Evolutionary conservation across 1,140 invertebrate genomes (phyloP).

Genomic region (Adelges cooleyi): DNA sequence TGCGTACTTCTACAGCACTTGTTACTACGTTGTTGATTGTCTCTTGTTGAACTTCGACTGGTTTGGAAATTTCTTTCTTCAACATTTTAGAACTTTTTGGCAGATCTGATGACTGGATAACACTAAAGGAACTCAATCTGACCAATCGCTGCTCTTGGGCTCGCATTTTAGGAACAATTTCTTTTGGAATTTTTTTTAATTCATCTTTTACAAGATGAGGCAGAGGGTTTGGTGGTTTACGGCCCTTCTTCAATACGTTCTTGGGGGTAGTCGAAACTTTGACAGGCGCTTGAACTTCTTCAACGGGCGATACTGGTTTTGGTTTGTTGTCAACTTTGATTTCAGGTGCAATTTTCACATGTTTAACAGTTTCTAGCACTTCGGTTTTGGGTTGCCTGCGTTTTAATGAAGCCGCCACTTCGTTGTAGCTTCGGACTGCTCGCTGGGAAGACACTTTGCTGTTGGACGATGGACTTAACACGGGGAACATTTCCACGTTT

Average conservation of each 20-base stretch:
- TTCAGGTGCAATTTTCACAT: constrained; percentile 10
- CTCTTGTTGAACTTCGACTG: not conserved
- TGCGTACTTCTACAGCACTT: not conserved
- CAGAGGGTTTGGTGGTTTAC: constrained; percentile 15
- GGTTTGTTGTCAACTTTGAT: not conserved
- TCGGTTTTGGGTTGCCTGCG: constrained; percentile 21
- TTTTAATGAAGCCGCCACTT: constrained; percentile 24
- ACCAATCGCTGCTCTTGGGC: constrained; percentile 18
- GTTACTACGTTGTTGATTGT: not conserved
- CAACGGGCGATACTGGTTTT: not conserved
- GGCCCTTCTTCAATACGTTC: not conserved
- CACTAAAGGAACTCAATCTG: constrained; percentile 23
- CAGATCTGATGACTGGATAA: constrained; percentile 23
- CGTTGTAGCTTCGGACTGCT: constrained; percentile 18
- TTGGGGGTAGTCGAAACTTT: not conserved
- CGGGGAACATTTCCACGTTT: constrained; percentile 7
- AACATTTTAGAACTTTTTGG: constrained; percentile 14
- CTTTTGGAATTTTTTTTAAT: constrained; percentile 7
- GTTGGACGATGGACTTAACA: constrained; percentile 3
- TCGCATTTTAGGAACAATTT: constrained; percentile 26
- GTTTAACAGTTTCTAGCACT: not conserved
- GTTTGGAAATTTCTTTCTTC: constrained; percentile 4
- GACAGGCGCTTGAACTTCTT: not conserved
- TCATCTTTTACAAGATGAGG: constrained; percentile 24
- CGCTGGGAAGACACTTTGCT: not conserved